Conservation (phyloP, 1,140 invertebrate species). For the Fopius arisanus region DNA sequence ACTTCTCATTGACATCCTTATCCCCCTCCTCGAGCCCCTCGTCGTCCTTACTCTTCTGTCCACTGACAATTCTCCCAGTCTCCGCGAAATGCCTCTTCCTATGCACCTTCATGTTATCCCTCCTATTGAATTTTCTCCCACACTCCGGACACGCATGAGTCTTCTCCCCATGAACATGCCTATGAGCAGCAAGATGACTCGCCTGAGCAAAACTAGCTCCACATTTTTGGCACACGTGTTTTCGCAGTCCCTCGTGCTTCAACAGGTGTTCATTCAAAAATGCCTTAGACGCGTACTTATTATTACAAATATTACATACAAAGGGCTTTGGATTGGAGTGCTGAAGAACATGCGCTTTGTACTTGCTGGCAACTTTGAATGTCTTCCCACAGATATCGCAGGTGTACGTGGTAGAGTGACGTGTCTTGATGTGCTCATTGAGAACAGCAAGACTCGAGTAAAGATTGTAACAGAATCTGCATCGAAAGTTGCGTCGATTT, state of each 20-base stretch:
- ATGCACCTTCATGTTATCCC: constrained; percentile 64
- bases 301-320: constrained; percentile 58
- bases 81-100: constrained; percentile 57
- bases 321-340: constrained; percentile 63
- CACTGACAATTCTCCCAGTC: constrained; percentile 31
- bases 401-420: constrained; percentile 59
- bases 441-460: constrained; percentile 61
- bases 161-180: constrained; percentile 62
- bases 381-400: constrained; percentile 61
- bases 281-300: constrained; percentile 61
- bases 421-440: constrained; percentile 61
- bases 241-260: constrained; percentile 61
- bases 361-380: constrained; percentile 60
- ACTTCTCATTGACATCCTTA: neutral
- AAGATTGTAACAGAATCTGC: constrained; percentile 63
- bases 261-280: constrained; percentile 61
- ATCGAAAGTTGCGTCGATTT: constrained; percentile 59
- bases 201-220: constrained; percentile 61
- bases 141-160: constrained; percentile 61
- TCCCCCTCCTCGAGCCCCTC: constrained; percentile 5
- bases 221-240: constrained; percentile 60
- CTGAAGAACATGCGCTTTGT: constrained; percentile 59
- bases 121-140: constrained; percentile 60
- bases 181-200: constrained; percentile 60
- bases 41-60: constrained; percentile 37